Evolutionary conservation across 2,888 invertebrate species (phyloP).

Genomic region (Drosophila niveifrons): DNA sequence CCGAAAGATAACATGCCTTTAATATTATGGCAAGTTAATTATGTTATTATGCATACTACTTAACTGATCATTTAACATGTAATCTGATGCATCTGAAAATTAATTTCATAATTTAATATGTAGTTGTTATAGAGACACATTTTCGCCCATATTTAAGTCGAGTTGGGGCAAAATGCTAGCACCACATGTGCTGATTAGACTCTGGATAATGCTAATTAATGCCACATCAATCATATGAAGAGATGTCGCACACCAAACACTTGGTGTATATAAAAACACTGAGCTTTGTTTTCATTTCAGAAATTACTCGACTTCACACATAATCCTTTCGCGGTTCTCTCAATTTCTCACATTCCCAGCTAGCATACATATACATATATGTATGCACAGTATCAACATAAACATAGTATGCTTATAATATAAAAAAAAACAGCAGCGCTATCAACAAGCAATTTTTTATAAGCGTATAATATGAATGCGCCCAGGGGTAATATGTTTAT

Average conservation of each 20-base stretch:
- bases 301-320: constrained; percentile 49
- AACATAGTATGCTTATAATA: constrained; percentile 2
- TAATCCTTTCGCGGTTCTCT: constrained; percentile 46
- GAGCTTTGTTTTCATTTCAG: constrained; percentile 39
- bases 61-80: not conserved
- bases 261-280: constrained; percentile 17
- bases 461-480: constrained; percentile 60
- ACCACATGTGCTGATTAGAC: constrained; percentile 8
- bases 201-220: constrained; percentile 53
- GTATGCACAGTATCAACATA: not conserved
- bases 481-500: constrained; percentile 68
- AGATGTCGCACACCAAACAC: constrained; percentile 4
- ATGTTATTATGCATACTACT: not conserved
- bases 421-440: constrained; percentile 15
- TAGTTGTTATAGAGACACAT: not conserved
- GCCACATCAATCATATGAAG: constrained; percentile 57
- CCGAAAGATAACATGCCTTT: constrained; percentile 6
- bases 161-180: constrained; percentile 8
- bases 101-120: constrained; percentile 8
- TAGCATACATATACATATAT: not conserved
- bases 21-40: constrained; percentile 15
- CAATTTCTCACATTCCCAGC: constrained; percentile 34
- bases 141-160: not conserved
- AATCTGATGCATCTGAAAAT: not conserved
- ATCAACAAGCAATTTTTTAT: constrained; percentile 46